Percentiles rank a stretch among this genome's conserved stretches.
These are phyloP conservation scores for Zaprionus nigranus DNA, from an alignment of 1,140 invertebrate species.

Conservation along the genomic window DNA sequence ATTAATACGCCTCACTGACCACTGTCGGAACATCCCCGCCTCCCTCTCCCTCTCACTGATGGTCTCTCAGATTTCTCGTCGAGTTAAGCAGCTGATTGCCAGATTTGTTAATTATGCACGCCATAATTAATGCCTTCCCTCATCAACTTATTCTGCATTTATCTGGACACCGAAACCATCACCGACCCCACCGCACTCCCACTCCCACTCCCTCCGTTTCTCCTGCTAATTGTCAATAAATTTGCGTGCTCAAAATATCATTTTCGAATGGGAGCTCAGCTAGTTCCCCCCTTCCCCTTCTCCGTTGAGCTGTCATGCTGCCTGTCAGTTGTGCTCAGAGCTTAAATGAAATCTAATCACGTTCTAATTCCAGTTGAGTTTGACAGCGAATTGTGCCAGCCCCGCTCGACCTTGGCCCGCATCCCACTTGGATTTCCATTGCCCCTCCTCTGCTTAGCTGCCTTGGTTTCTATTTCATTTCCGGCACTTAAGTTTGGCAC, in stretches of 20 bases:
- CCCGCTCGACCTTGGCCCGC: too few species aligned
- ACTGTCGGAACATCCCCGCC: slow-evolving; percentile 15
- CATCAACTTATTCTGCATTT: slow-evolving; percentile 11
- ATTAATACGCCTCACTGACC: slow-evolving; percentile 70
- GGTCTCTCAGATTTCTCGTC: slow-evolving; percentile 3
- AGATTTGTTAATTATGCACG: slow-evolving; percentile 80
- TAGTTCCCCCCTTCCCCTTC: neutral
- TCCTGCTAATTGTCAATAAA: slow-evolving; percentile 72
- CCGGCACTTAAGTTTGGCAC: slow-evolving; percentile 58
- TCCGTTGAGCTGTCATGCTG: slow-evolving; percentile 60
- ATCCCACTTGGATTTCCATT: neutral
- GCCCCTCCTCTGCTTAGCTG: slow-evolving; percentile 29
- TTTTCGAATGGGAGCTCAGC: slow-evolving; percentile 40
- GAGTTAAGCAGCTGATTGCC: slow-evolving; percentile 57
- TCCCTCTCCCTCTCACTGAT: neutral
- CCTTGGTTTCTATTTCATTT: slow-evolving; percentile 66
- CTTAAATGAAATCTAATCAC: slow-evolving; percentile 81
- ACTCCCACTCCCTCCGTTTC: slow-evolving; percentile 9
- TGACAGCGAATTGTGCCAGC: slow-evolving; percentile 62
- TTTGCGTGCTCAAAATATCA: slow-evolving; percentile 73
- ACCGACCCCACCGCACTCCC: neutral
- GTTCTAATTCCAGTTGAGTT: slow-evolving; percentile 77
- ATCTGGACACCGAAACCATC: neutral
- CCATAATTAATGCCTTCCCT: slow-evolving; percentile 70
- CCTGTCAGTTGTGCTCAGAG: slow-evolving; percentile 75